phyloP scores from a whole-genome alignment of 1,140 invertebrate species.

The Solenopsis invicta region DNA sequence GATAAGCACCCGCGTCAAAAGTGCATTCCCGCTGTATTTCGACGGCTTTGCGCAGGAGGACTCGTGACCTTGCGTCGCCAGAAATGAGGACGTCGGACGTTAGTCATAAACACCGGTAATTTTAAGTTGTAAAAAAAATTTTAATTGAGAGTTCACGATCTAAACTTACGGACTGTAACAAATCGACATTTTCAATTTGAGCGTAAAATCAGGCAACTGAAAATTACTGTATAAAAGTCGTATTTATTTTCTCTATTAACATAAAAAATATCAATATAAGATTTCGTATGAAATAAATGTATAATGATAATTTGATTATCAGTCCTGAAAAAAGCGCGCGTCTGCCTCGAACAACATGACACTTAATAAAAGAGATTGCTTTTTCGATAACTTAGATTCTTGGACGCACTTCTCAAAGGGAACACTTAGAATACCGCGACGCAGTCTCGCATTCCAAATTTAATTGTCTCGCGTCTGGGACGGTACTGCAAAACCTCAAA shows the following conservation, averaged over 20 bases:
- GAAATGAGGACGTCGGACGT: not conserved
- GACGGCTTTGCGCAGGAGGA: not conserved
- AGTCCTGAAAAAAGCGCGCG: not conserved
- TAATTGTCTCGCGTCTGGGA: not conserved
- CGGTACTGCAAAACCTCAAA: not conserved
- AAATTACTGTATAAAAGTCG: no score
- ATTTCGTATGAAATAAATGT: not conserved
- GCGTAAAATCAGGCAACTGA: not conserved
- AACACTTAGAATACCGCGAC: constrained; percentile 8
- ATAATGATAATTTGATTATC: not conserved
- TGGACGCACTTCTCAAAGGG: not conserved
- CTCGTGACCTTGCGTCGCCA: constrained; percentile 3
- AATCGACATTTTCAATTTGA: not conserved
- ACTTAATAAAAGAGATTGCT: not conserved
- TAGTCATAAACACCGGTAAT: not conserved
- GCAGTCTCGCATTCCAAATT: constrained; percentile 7
- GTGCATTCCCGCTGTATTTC: constrained; percentile 44
- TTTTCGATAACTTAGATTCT: not conserved
- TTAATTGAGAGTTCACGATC: not conserved
- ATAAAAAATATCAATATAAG: not conserved
- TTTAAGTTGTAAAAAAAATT: not conserved
- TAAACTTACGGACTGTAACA: not conserved
- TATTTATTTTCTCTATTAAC: not conserved
- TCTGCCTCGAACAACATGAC: not conserved
- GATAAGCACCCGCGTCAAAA: constrained; percentile 65